These are phyloP conservation scores for Casuarius casuarius DNA, from an alignment of 2,113 vertebrate genomes.

Conservation along the genomic window DNA sequence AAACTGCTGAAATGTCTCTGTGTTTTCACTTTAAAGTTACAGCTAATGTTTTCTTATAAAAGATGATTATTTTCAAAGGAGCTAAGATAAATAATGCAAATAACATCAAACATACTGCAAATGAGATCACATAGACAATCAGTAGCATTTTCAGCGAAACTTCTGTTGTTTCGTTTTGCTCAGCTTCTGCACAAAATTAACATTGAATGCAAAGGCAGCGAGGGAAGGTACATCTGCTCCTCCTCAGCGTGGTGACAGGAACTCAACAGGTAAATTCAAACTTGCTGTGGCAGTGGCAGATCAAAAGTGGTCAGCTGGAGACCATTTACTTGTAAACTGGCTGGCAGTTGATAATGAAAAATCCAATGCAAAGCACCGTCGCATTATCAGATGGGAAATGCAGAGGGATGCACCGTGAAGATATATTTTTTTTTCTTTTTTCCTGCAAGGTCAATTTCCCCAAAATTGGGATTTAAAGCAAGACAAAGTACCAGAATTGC, in stretches of 20 bases:
- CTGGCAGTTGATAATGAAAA: background rate
- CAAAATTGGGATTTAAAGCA: background rate
- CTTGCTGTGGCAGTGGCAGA: background rate
- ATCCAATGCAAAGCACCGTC: background rate
- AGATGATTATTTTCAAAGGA: background rate
- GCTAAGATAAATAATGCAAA: background rate
- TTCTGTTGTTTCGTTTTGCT: background rate
- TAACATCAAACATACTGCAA: background rate
- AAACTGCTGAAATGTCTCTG: background rate
- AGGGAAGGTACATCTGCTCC: background rate
- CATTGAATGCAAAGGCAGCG: background rate
- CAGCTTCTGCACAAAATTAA: background rate
- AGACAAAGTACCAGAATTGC: background rate
- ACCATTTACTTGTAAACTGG: background rate
- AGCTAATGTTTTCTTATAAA: background rate
- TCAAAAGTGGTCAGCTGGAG: background rate
- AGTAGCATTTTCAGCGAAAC: background rate
- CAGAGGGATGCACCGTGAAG: background rate
- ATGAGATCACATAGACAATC: background rate
- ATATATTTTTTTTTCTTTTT: too few species aligned
- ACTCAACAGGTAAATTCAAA: accelerated
- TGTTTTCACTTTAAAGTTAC: background rate
- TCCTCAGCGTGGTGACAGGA: accelerated
- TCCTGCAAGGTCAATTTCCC: accelerated
- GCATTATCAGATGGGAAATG: background rate